A percentile compares a stretch with the other conserved stretches of the same genome.
Conservation (phyloP, 2,797 vertebrate genomes). For the Sphenodon punctatus region DNA sequence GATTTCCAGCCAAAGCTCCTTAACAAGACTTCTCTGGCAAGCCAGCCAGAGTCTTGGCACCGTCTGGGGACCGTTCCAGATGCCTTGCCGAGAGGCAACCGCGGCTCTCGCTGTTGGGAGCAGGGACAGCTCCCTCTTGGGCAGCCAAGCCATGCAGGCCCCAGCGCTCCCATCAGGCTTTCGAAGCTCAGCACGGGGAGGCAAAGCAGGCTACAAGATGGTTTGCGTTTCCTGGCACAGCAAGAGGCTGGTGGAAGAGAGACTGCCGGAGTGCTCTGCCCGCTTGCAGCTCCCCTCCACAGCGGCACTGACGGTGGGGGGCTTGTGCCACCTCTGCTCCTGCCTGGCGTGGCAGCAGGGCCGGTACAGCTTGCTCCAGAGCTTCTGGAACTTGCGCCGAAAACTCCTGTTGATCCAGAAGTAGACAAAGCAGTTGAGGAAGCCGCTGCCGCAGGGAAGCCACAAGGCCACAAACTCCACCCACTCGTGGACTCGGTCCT, state of each 20-base stretch:
- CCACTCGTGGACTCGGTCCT: slow-evolving; percentile 81
- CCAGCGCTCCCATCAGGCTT: no score
- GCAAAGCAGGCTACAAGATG: background rate
- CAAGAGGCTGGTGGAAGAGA: slow-evolving; percentile 82
- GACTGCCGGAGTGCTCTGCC: slow-evolving; percentile 79
- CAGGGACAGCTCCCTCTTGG: background rate
- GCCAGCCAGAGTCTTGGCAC: background rate
- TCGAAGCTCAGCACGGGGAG: background rate
- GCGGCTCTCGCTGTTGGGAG: background rate
- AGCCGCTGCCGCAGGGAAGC: slow-evolving; percentile 87
- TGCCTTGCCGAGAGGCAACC: background rate
- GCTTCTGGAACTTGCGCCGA: slow-evolving; percentile 79
- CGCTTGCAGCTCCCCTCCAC: slow-evolving; percentile 62
- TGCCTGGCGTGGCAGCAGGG: slow-evolving; percentile 63
- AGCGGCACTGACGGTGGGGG: slow-evolving; percentile 43
- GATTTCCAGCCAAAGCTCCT: background rate
- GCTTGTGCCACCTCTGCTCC: slow-evolving; percentile 18
- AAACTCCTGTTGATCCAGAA: slow-evolving; percentile 89
- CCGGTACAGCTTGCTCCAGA: slow-evolving; percentile 67
- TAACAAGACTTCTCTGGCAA: no score
- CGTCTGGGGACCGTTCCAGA: background rate
- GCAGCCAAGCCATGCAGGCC: no score
- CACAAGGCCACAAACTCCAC: slow-evolving; percentile 86
- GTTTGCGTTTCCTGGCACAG: slow-evolving; percentile 59
- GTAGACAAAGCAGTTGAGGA: slow-evolving; percentile 91